phyloP scores from a whole-genome alignment of 2,888 invertebrate genomes.

The Odontocerum albicorne region DNA sequence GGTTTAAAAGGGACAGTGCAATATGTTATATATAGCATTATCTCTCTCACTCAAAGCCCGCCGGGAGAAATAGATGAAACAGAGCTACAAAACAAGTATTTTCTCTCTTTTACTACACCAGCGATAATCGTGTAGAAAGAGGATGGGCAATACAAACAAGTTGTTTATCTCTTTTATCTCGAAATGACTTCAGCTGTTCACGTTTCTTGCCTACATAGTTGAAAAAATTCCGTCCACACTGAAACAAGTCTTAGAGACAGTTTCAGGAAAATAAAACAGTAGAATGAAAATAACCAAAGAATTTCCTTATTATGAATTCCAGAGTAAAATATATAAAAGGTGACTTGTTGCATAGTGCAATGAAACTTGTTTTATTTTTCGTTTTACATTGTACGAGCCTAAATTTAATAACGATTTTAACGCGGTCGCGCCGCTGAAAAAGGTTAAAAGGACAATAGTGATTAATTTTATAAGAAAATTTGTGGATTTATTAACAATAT shows the following conservation, averaged over 20 bases:
- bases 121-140: slow-evolving; percentile 8
- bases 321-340: not conserved
- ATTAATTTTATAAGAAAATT: slow-evolving; percentile 12
- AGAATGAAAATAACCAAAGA: not conserved
- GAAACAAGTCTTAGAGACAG: not conserved
- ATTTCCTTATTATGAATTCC: not conserved
- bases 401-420: slow-evolving; percentile 19
- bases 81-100: slow-evolving; percentile 22
- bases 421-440: slow-evolving; percentile 14
- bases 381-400: not conserved
- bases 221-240: slow-evolving; percentile 6
- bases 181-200: slow-evolving; percentile 28
- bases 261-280: not conserved
- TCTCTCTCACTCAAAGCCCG: slow-evolving; percentile 13
- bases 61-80: slow-evolving; percentile 5
- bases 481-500: slow-evolving; percentile 10
- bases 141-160: slow-evolving; percentile 18
- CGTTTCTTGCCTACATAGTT: slow-evolving; percentile 15
- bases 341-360: not conserved
- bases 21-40: slow-evolving; percentile 5
- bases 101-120: slow-evolving; percentile 10
- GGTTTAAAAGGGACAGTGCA: slow-evolving; percentile 4
- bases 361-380: not conserved
- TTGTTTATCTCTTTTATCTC: slow-evolving; percentile 17
- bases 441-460: slow-evolving; percentile 11